A percentile compares a stretch with the other conserved stretches of the same genome.
Evolutionary conservation across 2,113 vertebrate genomes (phyloP).

Genomic region (Amblyopsis rosae): DNA sequence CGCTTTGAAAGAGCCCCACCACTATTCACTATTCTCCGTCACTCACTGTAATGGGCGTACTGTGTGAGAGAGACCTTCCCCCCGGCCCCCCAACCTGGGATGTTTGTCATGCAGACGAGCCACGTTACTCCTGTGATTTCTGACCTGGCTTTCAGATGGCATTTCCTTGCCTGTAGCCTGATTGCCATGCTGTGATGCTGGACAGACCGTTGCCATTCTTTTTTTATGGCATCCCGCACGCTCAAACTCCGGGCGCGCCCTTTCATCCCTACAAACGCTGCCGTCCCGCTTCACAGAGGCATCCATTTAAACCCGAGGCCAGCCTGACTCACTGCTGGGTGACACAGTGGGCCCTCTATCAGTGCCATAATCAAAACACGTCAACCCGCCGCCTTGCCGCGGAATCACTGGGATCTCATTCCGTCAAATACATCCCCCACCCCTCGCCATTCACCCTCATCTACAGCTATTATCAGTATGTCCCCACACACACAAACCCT

Average conservation of each 20-base stretch:
- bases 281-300: slow-evolving; percentile 38
- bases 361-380: slow-evolving; percentile 53
- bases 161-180: slow-evolving; percentile 31
- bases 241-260: slow-evolving; percentile 22
- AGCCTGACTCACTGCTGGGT: slow-evolving; percentile 44
- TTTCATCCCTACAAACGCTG: not conserved
- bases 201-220: slow-evolving; percentile 22
- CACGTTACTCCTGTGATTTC: slow-evolving; percentile 22
- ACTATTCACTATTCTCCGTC: slow-evolving; percentile 10
- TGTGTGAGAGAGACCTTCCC: not conserved
- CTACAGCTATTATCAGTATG: not conserved
- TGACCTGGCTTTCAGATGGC: slow-evolving; percentile 49
- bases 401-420: slow-evolving; percentile 51
- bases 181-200: slow-evolving; percentile 14
- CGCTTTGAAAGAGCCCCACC: no score
- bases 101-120: no score
- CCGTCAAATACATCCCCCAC: slow-evolving; percentile 25
- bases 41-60: slow-evolving; percentile 31
- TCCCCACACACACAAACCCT: no score
- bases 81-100: no score
- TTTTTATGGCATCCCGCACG: slow-evolving; percentile 51
- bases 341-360: slow-evolving; percentile 49
- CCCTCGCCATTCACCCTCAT: not conserved
- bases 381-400: slow-evolving; percentile 40
- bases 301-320: slow-evolving; percentile 68